Base-by-base conservation (phyloP, 1,140 invertebrate genomes). In the Heliconius melpomene region DNA sequence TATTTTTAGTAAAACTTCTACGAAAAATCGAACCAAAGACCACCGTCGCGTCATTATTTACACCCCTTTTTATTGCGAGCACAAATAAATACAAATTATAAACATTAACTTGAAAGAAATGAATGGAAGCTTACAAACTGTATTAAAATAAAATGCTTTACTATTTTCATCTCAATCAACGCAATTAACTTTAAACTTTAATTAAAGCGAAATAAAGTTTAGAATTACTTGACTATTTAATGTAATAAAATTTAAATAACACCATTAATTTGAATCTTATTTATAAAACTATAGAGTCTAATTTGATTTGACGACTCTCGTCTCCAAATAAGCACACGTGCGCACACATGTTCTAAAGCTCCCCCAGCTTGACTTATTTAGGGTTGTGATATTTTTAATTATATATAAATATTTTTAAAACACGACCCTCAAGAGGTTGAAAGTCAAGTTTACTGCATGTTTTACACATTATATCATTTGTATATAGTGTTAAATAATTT, bases 311-410 rank as follows among this genome's bases (percentile, higher is more conserved):
- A 1, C 3, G 26, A 2, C 23, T 66, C 3, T 26, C 23, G 57
- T 26, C 3, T 66, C 20, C 50, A 40, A 77, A 80, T 18, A 60
- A 80, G 70, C 70, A 71, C 79, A 77, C 75, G 79, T 80, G 75
- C 75, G 76, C 71, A 76, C 79, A 77, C 57, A 66, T 80, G 74
- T 9, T 80, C 71, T 57, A n/a, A 26, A 79, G 79, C 75, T 80
- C 79, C 79, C 79, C 79, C 79, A 80, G 75, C 46, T 36, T 77
- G 79, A 74, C 32, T 29, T 60, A 46, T 76, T 76, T 72, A 80
- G 74, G 79, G 74, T 40, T 80, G 71, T 54, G 57, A 77, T 66
- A 66, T 66, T 66, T 66, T 66, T 66, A 66, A 66, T 66, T 66
- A 29, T 66, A 23, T 57, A 29, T 29, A 29, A 66, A 66, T 66